phyloP scores from a whole-genome alignment of 2,113 vertebrate genomes.

The Leiothrix lutea region DNA sequence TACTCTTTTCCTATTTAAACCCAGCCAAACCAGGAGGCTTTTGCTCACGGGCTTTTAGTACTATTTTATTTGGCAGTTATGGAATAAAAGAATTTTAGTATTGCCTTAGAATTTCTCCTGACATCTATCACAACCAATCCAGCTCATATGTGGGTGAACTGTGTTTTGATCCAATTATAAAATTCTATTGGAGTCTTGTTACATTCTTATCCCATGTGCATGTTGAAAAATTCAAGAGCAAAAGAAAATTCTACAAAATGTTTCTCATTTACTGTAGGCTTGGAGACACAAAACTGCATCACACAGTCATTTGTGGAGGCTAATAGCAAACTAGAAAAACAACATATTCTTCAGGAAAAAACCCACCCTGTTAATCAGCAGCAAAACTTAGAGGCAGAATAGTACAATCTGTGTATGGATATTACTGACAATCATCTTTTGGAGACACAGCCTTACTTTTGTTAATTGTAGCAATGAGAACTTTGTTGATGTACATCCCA shows the following conservation, averaged over 20 bases:
- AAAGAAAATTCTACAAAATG: constrained; percentile 49
- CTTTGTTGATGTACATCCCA: background rate
- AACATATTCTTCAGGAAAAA: background rate
- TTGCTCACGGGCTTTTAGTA: constrained; percentile 54
- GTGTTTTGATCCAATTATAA: constrained; percentile 65
- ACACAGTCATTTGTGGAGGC: background rate
- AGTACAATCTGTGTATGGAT: background rate
- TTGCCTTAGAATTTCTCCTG: constrained; percentile 62
- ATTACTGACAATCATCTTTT: background rate
- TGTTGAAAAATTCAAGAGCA: constrained; percentile 47
- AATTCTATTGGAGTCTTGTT: constrained; percentile 51
- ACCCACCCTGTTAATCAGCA: background rate
- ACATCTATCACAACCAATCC: constrained; percentile 62
- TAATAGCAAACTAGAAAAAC: constrained; percentile 4
- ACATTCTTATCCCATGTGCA: constrained; percentile 50
- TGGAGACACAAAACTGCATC: constrained; percentile 11
- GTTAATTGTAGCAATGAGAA: background rate
- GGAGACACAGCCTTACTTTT: background rate
- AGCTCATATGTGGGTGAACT: constrained; percentile 59
- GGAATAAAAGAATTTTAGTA: constrained; percentile 54
- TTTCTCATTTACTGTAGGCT: constrained; percentile 39
- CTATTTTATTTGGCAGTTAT: constrained; percentile 62
- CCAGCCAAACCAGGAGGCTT: constrained; percentile 34
- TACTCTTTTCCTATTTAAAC: constrained; percentile 36
- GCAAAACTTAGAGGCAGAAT: background rate